phyloP scores from a whole-genome alignment of 2,888 invertebrate genomes.

The Azorinus chamasolen region DNA sequence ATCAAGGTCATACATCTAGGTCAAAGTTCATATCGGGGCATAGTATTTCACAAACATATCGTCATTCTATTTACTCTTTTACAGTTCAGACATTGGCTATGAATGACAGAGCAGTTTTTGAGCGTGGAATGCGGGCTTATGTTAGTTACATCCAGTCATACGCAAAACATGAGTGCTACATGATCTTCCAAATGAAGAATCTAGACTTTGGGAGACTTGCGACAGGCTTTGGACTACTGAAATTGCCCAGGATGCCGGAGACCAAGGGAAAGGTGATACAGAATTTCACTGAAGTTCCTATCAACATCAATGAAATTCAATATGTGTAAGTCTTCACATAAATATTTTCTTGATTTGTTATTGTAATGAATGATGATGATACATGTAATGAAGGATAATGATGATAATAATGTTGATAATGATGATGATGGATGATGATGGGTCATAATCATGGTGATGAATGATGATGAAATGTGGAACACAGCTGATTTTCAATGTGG shows the following conservation, averaged over 20 bases:
- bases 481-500: too few species aligned
- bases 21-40: too few species aligned
- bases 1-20: too few species aligned
- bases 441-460: too few species aligned
- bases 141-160: slow-evolving; percentile 98
- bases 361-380: too few species aligned
- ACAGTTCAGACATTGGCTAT: slow-evolving; percentile 90
- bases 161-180: slow-evolving; percentile 97
- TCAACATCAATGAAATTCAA: slow-evolving; percentile 92
- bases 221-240: slow-evolving; percentile 95
- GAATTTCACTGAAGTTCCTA: slow-evolving; percentile 88
- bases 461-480: too few species aligned
- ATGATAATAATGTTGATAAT: too few species aligned
- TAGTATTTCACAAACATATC: too few species aligned
- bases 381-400: too few species aligned
- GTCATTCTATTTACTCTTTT: slow-evolving; percentile 16
- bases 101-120: slow-evolving; percentile 92
- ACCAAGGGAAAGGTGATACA: slow-evolving; percentile 90
- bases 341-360: background rate
- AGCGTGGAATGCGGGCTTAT: slow-evolving; percentile 96
- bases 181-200: slow-evolving; percentile 95
- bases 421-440: too few species aligned
- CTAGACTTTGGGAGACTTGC: slow-evolving; percentile 94
- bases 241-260: slow-evolving; percentile 98
- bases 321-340: slow-evolving; percentile 87